Percentiles rank a stretch among this genome's conserved stretches.
Evolutionary conservation across 2,113 vertebrate species (phyloP).

Genomic region (Coptodon rendalli): DNA sequence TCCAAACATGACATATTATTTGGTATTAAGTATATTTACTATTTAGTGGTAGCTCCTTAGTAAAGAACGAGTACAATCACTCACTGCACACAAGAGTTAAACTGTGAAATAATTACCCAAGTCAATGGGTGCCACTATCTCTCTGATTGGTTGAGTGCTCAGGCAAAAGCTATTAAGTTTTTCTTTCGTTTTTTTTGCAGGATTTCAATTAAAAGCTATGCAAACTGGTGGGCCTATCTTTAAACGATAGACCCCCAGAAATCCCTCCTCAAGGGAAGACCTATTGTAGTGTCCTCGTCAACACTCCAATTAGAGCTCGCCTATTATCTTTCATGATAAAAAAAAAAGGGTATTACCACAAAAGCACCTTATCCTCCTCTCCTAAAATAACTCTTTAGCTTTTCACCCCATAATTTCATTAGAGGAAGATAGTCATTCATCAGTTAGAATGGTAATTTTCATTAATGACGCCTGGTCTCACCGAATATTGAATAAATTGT

Average conservation of each 20-base stretch:
- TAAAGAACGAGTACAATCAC: constrained; percentile 21
- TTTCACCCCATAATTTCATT: constrained; percentile 66
- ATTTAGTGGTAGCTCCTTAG: constrained; percentile 22
- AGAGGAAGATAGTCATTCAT: constrained; percentile 61
- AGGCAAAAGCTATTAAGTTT: constrained; percentile 69
- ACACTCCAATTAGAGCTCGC: constrained; percentile 64
- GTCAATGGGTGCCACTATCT: constrained; percentile 65
- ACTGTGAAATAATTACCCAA: constrained; percentile 70
- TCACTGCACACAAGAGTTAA: constrained; percentile 49
- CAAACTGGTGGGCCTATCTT: constrained; percentile 60
- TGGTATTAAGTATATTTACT: background rate
- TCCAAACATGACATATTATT: constrained; percentile 21
- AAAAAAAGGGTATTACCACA: constrained; percentile 53
- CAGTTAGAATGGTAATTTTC: constrained; percentile 65
- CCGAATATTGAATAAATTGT: constrained; percentile 51
- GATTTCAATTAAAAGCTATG: constrained; percentile 71
- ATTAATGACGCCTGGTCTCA: constrained; percentile 48
- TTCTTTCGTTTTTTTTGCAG: constrained; percentile 16
- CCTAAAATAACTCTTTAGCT: constrained; percentile 57
- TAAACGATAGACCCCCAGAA: constrained; percentile 54
- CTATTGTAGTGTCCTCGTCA: constrained; percentile 62
- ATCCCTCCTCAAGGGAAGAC: constrained; percentile 47
- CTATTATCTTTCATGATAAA: constrained; percentile 63
- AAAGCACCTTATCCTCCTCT: constrained; percentile 47
- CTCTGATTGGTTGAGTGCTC: constrained; percentile 68